Evolutionary conservation across 23 tunicate genomes (phyloP).

Genomic region (Phallusia fumigata): DNA sequence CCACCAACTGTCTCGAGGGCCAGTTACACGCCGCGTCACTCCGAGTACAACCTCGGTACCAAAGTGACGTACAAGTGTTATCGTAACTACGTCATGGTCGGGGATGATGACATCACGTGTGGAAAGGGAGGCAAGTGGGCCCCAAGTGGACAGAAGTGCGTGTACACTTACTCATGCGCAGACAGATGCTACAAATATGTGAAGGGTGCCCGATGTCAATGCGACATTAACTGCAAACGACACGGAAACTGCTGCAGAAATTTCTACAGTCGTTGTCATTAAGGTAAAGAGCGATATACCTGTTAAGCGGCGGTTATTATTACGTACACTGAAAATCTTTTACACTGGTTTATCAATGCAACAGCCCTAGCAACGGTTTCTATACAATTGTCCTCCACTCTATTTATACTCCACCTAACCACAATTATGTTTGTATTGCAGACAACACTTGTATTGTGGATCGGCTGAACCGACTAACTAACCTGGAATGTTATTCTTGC

Average conservation of each 20-base stretch:
- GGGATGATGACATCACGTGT: not conserved
- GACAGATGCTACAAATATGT: not conserved
- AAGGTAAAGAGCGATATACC: not conserved
- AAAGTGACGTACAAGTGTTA: not conserved
- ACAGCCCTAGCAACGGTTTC: too few species aligned
- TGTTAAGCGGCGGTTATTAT: too few species aligned
- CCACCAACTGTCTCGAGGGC: not conserved
- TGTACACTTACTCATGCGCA: not conserved
- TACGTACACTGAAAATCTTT: too few species aligned
- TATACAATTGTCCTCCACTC: too few species aligned
- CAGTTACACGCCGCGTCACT: not conserved
- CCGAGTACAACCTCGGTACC: not conserved
- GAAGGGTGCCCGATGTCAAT: not conserved
- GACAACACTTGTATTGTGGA: too few species aligned
- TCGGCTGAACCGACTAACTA: too few species aligned
- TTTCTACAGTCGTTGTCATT: not conserved
- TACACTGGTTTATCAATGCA: too few species aligned
- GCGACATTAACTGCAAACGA: not conserved
- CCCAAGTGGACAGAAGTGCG: not conserved
- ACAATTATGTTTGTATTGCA: too few species aligned
- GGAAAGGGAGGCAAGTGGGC: not conserved
- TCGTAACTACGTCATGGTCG: not conserved
- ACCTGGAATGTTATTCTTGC: too few species aligned
- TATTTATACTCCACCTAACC: too few species aligned
- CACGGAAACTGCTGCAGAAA: not conserved